phyloP scores from a whole-genome alignment of 2,113 vertebrate genomes.

The Sula dactylatra region DNA sequence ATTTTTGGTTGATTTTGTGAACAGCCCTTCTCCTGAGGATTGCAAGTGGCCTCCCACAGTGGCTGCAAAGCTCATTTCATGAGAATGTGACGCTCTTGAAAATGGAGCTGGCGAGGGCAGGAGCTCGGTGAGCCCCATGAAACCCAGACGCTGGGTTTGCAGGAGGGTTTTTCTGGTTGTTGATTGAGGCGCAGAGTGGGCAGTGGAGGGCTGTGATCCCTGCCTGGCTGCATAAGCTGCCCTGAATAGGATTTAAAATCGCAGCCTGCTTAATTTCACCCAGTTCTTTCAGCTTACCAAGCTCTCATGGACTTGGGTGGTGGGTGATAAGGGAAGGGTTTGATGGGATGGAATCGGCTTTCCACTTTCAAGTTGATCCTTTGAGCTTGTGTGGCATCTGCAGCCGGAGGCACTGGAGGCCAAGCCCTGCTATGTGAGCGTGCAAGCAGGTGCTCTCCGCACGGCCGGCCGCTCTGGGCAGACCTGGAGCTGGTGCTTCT shows the following conservation, averaged over 20 bases:
- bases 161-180: neutral
- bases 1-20: neutral
- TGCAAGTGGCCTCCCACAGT: neutral
- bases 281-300: neutral
- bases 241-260: neutral
- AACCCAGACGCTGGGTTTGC: neutral
- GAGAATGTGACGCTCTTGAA: too few relatives aligned
- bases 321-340: neutral
- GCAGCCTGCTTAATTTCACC: neutral
- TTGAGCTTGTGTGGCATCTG: neutral
- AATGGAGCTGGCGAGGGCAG: neutral
- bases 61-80: neutral
- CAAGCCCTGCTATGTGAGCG: neutral
- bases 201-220: neutral
- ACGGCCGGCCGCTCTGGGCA: neutral
- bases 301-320: rapidly evolving
- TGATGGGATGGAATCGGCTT: neutral
- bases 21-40: neutral
- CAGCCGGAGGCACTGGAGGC: neutral
- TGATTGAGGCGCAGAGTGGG: rapidly evolving
- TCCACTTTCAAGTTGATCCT: neutral
- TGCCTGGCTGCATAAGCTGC: neutral
- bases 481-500: neutral
- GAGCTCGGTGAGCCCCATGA: rapidly evolving
- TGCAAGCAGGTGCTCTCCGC: neutral